These are phyloP conservation scores for Agrochola litura DNA, from an alignment of 2,888 invertebrate species.

Conservation along the genomic window DNA sequence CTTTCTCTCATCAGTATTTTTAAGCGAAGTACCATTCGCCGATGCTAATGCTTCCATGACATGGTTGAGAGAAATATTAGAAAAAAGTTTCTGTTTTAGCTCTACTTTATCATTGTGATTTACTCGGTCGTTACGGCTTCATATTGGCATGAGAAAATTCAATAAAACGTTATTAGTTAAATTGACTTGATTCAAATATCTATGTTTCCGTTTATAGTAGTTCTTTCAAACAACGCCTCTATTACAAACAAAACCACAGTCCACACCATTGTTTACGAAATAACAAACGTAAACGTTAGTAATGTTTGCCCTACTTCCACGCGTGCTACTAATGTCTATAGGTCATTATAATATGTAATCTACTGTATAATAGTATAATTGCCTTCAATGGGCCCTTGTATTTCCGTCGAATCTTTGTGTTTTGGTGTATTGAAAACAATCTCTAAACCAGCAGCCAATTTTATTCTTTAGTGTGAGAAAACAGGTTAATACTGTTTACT, in stretches of 20 bases:
- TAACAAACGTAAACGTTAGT: constrained; percentile 67
- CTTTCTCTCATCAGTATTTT: constrained; percentile 56
- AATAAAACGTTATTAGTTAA: constrained; percentile 14
- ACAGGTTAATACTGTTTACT: constrained; percentile 69
- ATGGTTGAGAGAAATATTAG: constrained; percentile 12
- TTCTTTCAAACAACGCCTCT: constrained; percentile 50
- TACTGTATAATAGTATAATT: constrained; percentile 63
- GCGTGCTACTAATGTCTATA: constrained; percentile 58
- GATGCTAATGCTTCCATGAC: constrained; percentile 20
- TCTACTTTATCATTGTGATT: constrained; percentile 15
- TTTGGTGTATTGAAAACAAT: constrained; percentile 44
- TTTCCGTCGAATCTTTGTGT: constrained; percentile 38
- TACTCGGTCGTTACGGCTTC: constrained; percentile 13
- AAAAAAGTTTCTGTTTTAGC: background rate
- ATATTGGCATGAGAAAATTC: constrained; percentile 15
- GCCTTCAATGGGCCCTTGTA: constrained; percentile 47
- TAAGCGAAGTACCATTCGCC: constrained; percentile 32
- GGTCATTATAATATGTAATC: constrained; percentile 70
- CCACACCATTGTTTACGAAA: constrained; percentile 64
- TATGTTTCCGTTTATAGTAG: constrained; percentile 44
- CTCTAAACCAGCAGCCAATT: constrained; percentile 35
- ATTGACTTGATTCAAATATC: constrained; percentile 39
- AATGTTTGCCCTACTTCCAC: constrained; percentile 67
- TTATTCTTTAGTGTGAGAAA: constrained; percentile 38
- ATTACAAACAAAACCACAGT: constrained; percentile 49